Conservation (phyloP, 2,113 vertebrate species). For the Stigmatopora argus region DNA sequence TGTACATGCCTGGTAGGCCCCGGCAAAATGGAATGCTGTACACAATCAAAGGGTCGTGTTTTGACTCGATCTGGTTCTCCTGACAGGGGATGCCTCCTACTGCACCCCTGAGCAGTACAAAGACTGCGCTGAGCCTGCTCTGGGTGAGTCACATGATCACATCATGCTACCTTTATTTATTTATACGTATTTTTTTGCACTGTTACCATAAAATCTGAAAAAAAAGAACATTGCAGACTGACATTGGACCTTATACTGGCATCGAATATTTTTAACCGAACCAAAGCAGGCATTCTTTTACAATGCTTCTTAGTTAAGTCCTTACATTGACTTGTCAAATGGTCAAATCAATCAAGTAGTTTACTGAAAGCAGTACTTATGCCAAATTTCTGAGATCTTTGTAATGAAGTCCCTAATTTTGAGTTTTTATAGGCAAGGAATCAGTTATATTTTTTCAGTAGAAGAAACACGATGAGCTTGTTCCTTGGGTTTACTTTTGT, state of each 20-base stretch:
- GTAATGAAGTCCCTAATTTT: too few species aligned
- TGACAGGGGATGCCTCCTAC: conserved; percentile 86
- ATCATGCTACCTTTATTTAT: not conserved
- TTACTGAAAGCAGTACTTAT: not conserved
- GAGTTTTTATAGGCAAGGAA: too few species aligned
- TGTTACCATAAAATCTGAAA: not conserved
- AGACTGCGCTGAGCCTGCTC: conserved; percentile 93
- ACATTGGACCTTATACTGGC: too few species aligned
- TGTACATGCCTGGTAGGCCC: conserved; percentile 90
- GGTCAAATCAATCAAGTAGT: not conserved
- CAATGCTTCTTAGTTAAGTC: too few species aligned
- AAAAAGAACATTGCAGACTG: too few species aligned
- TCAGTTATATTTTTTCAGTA: not conserved
- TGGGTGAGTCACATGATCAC: conserved; percentile 76
- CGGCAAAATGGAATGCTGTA: not conserved
- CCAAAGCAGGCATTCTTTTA: too few species aligned
- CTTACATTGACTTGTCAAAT: not conserved
- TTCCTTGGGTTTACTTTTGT: not conserved
- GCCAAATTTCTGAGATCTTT: too few species aligned
- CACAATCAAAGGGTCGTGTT: not conserved
- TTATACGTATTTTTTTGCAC: too few species aligned
- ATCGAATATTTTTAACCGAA: too few species aligned
- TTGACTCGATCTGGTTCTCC: conserved; percentile 31
- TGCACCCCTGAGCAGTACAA: conserved; percentile 99
- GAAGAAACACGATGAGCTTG: not conserved